These are phyloP conservation scores for Steinernema khuongi DNA, from an alignment of 1,140 invertebrate genomes.

Conservation along the genomic window DNA sequence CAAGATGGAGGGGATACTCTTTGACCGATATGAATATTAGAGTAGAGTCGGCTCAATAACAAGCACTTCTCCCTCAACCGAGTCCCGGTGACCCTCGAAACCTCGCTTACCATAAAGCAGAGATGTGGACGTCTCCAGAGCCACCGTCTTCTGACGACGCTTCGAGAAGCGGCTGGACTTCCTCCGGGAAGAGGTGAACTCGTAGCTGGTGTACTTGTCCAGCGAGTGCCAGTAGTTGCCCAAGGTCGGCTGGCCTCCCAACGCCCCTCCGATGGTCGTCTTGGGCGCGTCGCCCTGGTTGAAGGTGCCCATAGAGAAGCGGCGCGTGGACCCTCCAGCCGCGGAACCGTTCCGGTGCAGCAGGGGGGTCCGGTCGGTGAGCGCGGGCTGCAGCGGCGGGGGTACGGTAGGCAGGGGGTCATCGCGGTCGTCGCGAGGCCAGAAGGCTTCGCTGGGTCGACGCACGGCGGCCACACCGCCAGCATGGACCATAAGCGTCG, in stretches of 20 bases:
- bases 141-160: not conserved
- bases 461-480: conserved; percentile 14
- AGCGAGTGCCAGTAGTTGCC: not conserved
- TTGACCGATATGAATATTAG: too few relatives aligned
- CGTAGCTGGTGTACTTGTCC: conserved; percentile 11
- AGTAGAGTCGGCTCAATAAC: too few relatives aligned
- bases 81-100: not conserved
- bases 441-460: conserved; percentile 4
- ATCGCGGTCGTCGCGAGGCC: not conserved
- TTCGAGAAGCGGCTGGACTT: not conserved
- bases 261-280: not conserved
- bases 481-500: conserved; percentile 16
- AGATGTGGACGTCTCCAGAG: too few relatives aligned
- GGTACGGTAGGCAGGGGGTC: not conserved
- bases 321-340: not conserved
- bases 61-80: too few relatives aligned
- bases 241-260: not conserved
- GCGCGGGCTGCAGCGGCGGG: not conserved
- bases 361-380: not conserved
- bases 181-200: not conserved
- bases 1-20: too few relatives aligned
- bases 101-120: not conserved
- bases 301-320: not conserved
- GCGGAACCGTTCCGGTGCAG: not conserved
- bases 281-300: not conserved